These are phyloP conservation scores for Anguilla rostrata DNA, from an alignment of 2,113 vertebrate genomes.

Conservation along the genomic window DNA sequence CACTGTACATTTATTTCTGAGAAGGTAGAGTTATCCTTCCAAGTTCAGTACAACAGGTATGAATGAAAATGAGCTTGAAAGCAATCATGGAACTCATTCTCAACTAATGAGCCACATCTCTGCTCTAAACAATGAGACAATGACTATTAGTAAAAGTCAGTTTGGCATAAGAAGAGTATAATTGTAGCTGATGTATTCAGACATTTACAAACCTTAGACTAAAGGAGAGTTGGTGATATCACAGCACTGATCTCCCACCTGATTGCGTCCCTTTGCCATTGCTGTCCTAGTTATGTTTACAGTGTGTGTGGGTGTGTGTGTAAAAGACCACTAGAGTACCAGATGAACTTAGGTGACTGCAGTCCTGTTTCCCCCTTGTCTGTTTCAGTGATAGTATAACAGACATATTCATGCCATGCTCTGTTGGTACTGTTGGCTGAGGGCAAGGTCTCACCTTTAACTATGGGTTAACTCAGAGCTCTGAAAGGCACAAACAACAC, in stretches of 20 bases:
- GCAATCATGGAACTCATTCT: too few relatives aligned
- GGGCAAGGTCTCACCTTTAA: background rate
- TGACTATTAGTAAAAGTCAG: too few relatives aligned
- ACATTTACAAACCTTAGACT: background rate
- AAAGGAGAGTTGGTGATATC: background rate
- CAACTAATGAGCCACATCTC: too few relatives aligned
- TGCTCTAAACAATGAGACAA: background rate
- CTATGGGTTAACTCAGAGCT: conserved; percentile 7
- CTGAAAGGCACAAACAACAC: too few relatives aligned
- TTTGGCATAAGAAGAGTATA: too few relatives aligned
- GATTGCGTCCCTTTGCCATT: background rate
- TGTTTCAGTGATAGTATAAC: too few relatives aligned
- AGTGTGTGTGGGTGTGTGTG: background rate
- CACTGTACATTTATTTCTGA: too few relatives aligned
- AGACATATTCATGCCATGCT: too few relatives aligned
- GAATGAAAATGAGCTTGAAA: too few relatives aligned
- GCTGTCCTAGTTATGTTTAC: background rate
- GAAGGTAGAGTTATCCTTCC: too few relatives aligned
- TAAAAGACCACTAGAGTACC: background rate
- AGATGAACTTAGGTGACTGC: background rate
- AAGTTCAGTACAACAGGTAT: too few relatives aligned
- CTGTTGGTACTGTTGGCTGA: background rate
- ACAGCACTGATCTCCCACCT: background rate
- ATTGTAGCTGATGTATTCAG: background rate
- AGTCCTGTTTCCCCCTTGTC: too few relatives aligned